Evolutionary conservation across 1,140 invertebrate species (phyloP).

Genomic region (Heliothis virescens): DNA sequence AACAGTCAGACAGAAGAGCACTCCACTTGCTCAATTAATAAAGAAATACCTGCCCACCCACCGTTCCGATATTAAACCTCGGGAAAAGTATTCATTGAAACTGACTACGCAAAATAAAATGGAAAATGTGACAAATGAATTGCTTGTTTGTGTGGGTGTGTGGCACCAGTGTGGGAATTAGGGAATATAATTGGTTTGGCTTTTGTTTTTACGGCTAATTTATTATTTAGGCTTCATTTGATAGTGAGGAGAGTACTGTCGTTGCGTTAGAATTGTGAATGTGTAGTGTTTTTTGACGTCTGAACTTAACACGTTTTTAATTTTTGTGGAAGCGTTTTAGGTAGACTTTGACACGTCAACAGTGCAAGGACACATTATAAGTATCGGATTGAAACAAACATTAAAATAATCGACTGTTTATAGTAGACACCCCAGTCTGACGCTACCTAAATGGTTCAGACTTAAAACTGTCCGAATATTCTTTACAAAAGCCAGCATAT

Average conservation of each 20-base stretch:
- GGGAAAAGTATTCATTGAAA: conserved; percentile 52
- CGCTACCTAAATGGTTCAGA: too few species aligned
- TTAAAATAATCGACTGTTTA: too few species aligned
- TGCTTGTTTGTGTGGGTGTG: conserved; percentile 12
- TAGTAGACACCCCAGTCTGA: too few species aligned
- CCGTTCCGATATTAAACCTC: conserved; percentile 49
- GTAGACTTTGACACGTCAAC: too few species aligned
- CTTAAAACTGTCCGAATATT: too few species aligned
- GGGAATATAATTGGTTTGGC: conserved; percentile 2
- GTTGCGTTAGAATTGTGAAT: background rate
- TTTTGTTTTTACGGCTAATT: conserved; percentile 7
- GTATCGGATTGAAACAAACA: too few species aligned
- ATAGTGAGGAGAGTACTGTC: background rate
- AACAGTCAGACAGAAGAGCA: conserved; percentile 56
- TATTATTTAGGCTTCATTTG: background rate
- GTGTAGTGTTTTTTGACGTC: too few species aligned
- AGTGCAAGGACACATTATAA: too few species aligned
- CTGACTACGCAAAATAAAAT: conserved; percentile 49
- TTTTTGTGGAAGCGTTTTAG: too few species aligned
- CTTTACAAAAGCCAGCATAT: background rate
- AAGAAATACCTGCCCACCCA: conserved; percentile 53
- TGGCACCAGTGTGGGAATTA: background rate
- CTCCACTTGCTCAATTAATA: conserved; percentile 64
- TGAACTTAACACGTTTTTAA: too few species aligned
- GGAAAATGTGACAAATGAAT: conserved; percentile 45